Percentiles rank a stretch among this genome's conserved stretches.
These are phyloP conservation scores for Eustalomyia histrio DNA, from an alignment of 2,888 invertebrate species.

Conservation along the genomic window DNA sequence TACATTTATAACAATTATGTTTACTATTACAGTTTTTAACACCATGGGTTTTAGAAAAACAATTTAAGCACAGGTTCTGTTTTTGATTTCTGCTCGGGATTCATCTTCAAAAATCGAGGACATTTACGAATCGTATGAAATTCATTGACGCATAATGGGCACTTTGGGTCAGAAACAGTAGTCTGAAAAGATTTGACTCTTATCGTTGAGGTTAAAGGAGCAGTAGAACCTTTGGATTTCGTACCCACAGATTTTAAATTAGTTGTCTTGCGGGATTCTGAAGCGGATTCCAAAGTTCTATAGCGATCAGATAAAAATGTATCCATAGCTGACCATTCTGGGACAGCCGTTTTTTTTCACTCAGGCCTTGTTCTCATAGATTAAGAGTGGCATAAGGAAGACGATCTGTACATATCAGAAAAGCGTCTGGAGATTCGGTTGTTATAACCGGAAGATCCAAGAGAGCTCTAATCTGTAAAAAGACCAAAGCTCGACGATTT, in stretches of 20 bases:
- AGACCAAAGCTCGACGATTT: slow-evolving; percentile 15
- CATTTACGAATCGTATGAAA: slow-evolving; percentile 13
- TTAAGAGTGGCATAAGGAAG: neutral
- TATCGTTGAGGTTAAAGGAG: neutral
- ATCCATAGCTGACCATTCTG: slow-evolving; percentile 7
- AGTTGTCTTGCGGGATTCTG: neutral
- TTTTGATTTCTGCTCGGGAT: neutral
- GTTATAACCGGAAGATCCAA: neutral
- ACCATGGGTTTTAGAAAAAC: neutral
- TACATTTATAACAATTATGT: slow-evolving; percentile 1
- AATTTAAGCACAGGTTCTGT: neutral
- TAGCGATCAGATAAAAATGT: neutral
- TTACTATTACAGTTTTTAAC: neutral
- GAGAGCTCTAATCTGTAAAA: slow-evolving; percentile 12
- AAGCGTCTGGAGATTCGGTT: neutral
- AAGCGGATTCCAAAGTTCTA: slow-evolving; percentile 5
- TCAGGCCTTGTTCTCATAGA: neutral
- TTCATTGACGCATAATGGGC: neutral
- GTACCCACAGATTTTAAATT: neutral
- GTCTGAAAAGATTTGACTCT: neutral
- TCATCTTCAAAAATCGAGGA: no score
- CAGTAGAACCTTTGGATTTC: neutral
- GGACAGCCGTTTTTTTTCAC: neutral
- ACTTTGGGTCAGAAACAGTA: neutral
- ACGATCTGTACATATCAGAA: neutral